Evolutionary conservation across 2,888 invertebrate genomes (phyloP).

Genomic region (Operophtera brumata): DNA sequence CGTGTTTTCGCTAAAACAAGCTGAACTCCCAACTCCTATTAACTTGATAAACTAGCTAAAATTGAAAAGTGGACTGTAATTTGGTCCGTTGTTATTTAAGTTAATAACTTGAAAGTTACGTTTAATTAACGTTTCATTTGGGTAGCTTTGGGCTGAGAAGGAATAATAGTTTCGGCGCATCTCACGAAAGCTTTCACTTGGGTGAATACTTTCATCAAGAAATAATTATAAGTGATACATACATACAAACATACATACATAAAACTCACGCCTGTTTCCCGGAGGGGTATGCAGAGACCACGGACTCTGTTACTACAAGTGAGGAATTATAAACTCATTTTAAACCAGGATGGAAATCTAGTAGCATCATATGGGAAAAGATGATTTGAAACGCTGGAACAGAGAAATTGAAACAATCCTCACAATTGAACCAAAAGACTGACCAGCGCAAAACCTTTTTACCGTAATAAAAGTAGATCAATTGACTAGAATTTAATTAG

Average conservation of each 20-base stretch:
- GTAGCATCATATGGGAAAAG: too few species aligned
- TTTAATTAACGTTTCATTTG: slow-evolving; percentile 11
- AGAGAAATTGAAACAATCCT: too few species aligned
- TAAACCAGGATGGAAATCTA: too few species aligned
- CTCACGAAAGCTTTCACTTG: too few species aligned
- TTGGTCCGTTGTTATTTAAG: slow-evolving; percentile 14
- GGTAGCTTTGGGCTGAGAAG: not conserved
- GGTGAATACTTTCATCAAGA: too few species aligned
- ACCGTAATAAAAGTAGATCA: slow-evolving; percentile 33
- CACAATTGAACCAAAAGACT: slow-evolving; percentile 18
- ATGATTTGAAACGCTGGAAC: too few species aligned
- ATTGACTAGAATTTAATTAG: slow-evolving; percentile 37
- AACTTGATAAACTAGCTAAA: slow-evolving; percentile 1
- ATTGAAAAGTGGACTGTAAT: slow-evolving; percentile 12
- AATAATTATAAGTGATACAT: too few species aligned
- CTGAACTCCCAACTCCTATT: not conserved
- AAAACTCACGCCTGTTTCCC: too few species aligned
- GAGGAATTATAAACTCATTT: too few species aligned
- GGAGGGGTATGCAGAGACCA: too few species aligned
- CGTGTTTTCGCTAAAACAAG: not conserved
- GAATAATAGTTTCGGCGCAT: not conserved
- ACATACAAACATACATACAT: too few species aligned
- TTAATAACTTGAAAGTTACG: slow-evolving; percentile 15
- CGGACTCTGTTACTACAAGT: too few species aligned
- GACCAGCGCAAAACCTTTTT: slow-evolving; percentile 21